Base-by-base conservation (phyloP, 2,888 invertebrate genomes). In the Gasteruption jaculator region DNA sequence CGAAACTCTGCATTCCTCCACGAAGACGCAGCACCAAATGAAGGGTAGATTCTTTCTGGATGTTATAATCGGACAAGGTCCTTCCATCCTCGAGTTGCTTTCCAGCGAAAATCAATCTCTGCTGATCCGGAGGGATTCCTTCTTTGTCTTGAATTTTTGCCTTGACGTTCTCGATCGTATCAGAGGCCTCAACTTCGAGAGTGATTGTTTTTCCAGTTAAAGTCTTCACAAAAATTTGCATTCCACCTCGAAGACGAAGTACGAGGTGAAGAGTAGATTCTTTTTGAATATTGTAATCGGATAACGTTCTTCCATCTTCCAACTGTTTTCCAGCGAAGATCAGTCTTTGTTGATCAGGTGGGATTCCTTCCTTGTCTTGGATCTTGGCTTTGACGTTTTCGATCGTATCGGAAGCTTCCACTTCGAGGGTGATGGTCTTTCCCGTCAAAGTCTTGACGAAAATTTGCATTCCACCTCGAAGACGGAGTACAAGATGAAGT, bases 261-360 rank as follows among this genome's bases (percentile, higher is more conserved):
- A 61, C 61, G 5, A 61, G 33, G 8, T 61, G 61, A 0, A 61
- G 38, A 0, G 61, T 61, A 0, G 59, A 60, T 15, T 61, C 61
- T 2, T 61, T 61, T 12, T 61, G 61, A 1, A 61, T 61, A 1
- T 60, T 60, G 1, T 60, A 61, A 1, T 61, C 61, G 0, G 60
- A 60, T 0, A 60, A 8, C 0, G 61, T 61, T 1, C 61, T 55
- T 0, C 61, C 60, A 22, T 61, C 61, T 26, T 61, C 61, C 0
- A 61, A 18, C 10, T 61, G 61, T 0, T 61, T 61, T 0, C 61
- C 61, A 3, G 61, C 61, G 4, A 61, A 61, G 19, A 61, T 61
- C 41, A 61, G 45, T 1, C 61, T 33, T 10, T 61, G 61, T n/a
- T 61, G 61, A 6, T 61, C 61, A 21, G 61, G 61, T 0, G 60